Conservation (phyloP, 1,140 invertebrate species). For the Rhopalosiphum maidis region DNA sequence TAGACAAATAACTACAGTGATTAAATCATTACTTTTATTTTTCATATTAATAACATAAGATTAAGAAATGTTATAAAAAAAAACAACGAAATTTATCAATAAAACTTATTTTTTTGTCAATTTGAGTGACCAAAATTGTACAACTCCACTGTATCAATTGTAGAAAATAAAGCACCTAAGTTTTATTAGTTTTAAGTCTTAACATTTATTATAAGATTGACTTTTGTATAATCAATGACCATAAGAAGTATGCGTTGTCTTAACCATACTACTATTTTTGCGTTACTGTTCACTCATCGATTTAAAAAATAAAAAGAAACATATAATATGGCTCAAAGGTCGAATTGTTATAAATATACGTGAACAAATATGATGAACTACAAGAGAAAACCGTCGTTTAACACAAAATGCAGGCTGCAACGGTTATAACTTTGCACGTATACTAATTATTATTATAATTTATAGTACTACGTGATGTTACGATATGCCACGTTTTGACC, state of each 20-base stretch:
- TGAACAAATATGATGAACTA: not conserved
- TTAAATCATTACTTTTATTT: not conserved
- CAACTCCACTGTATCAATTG: not conserved
- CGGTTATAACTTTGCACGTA: not conserved
- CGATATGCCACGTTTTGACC: not conserved
- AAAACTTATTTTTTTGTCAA: too few relatives aligned
- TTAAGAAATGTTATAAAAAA: not conserved
- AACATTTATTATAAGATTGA: too few relatives aligned
- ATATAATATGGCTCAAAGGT: not conserved
- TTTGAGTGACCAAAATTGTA: not conserved
- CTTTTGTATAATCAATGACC: too few relatives aligned
- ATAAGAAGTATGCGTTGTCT: not conserved
- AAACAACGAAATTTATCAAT: not conserved
- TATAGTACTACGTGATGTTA: not conserved
- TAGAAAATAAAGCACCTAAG: not conserved
- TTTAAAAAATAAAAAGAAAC: not conserved
- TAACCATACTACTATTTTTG: not conserved
- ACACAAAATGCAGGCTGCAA: not conserved
- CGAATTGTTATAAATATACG: not conserved
- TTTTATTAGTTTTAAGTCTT: not conserved
- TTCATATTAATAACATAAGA: not conserved
- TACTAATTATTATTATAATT: not conserved
- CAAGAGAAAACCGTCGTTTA: not conserved
- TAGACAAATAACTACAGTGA: not conserved
- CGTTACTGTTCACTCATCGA: not conserved